Base-by-base conservation (phyloP, 2,113 vertebrate species). In the Odontophorus gujanensis region DNA sequence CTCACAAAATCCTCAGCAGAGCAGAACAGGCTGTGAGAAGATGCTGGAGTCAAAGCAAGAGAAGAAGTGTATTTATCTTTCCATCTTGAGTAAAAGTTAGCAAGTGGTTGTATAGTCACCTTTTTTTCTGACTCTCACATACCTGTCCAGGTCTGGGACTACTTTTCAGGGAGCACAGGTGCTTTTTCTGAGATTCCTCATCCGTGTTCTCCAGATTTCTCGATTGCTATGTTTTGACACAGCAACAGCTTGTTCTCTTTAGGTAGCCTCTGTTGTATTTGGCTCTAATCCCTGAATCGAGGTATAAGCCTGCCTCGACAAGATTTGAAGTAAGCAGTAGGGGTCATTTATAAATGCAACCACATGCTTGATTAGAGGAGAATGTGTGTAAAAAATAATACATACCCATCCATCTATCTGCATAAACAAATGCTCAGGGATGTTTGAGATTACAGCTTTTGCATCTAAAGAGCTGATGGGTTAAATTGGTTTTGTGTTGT, bases 221-320 rank as follows among this genome's bases (percentile, higher is more conserved):
- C 1, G 2, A 67, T 57, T 92, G 90, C 67, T 83, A 16, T 21
- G 3, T 89, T 91, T 92, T 72, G 68, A 21, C 34, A 1, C 42
- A 87, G 92, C 90, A 95, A 87, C 85, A 96, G 92, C 93, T 92
- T 95, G 96, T 77, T 80, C 93, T 89, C 87, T 95, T 94, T 92
- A 75, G 87, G 93, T 91, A 94, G 91, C n/a, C 87, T 91, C 91
- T 95, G 82, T 92, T 96, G 93, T 92, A 8, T 81, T 96, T 97
- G 94, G 93, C 95, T 95, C 18, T 78, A 76, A 83, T 97, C 87
- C 94, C 87, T 51, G 74, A 88, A 38, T 77, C 69, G 90, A 95
- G 82, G 87, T 95, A 68, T 81, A 90, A 95, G 95, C 95, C 94
- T 97, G 94, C 80, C 87, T 86, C 80, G 91, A 81, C 87, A 95